Conservation (phyloP, 2,888 invertebrate species). For the Rotaria socialis region DNA sequence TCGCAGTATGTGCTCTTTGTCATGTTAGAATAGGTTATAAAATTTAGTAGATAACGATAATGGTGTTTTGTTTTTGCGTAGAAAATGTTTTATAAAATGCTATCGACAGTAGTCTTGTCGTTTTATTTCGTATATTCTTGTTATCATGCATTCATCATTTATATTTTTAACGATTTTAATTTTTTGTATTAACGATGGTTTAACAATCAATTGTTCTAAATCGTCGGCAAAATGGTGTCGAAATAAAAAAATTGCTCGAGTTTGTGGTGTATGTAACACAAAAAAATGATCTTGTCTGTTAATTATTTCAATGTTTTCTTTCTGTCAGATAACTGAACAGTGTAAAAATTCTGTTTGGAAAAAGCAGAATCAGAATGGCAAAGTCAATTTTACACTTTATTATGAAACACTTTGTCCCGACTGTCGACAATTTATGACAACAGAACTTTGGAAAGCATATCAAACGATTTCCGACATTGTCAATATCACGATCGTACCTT, state of each 20-base stretch:
- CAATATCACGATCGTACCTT: conserved; percentile 52
- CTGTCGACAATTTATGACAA: conserved; percentile 52
- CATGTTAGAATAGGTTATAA: too few species aligned
- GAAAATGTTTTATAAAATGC: too few species aligned
- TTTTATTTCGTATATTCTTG: background rate
- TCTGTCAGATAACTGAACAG: background rate
- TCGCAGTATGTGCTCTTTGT: too few species aligned
- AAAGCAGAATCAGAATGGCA: background rate
- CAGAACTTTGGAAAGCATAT: conserved; percentile 52
- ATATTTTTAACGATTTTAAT: background rate
- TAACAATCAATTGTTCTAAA: background rate
- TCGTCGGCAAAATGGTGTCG: background rate
- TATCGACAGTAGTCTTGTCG: too few species aligned
- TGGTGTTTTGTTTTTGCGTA: too few species aligned
- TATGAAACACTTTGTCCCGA: conserved; percentile 57
- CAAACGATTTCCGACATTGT: conserved; percentile 51
- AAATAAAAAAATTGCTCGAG: background rate
- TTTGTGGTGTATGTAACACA: background rate
- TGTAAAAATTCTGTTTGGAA: background rate
- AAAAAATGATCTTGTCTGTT: background rate
- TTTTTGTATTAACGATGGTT: background rate
- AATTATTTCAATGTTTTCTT: background rate
- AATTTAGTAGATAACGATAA: too few species aligned
- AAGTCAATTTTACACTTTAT: conserved; percentile 54
- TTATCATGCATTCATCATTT: background rate